Base-by-base conservation (phyloP, 2,888 invertebrate genomes). In the Adineta ricciae region DNA sequence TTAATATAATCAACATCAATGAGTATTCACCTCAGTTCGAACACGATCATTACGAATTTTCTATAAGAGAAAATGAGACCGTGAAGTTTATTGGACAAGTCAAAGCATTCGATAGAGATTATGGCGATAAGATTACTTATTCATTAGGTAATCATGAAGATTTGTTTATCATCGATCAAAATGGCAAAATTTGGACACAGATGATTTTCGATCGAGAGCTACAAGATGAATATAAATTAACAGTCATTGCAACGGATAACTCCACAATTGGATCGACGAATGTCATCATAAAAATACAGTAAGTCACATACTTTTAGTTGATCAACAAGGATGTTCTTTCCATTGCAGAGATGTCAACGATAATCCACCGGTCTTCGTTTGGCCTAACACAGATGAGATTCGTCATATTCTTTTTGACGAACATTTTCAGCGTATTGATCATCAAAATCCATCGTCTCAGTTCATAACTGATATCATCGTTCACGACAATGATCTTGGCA, bases 301-400 rank as follows among this genome's bases (percentile, higher is more conserved):
- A 78, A 78, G 19, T 1, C 32, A n/a, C n/a, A n/a, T n/a, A n/a
- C n/a, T n/a, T n/a, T n/a, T n/a, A n/a, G n/a, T n/a, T n/a, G n/a
- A n/a, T n/a, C n/a, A n/a, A n/a, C n/a, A n/a, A n/a, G n/a, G n/a
- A n/a, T 38, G 8, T 78, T 41, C 2, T 46, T 5, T 46, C 8
- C n/a, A 41, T 41, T n/a, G n/a, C n/a, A 95, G 95, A 91, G 96
- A 96, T 89, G 96, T 96, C 87, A 96, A 96, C 90, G 96, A 96
- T 88, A 96, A 96, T 91, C 95, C 96, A 5, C 96, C 96, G 8
- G 92, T 94, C 56, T 96, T 96, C 90, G 93, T 78, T 11, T 78
- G 78, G 78, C 78, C 78, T 24, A 41, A 78, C 14, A 9, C 41
- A 0, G 41, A 41, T 41, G 41, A 78, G 41, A 38, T 78, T 78